A percentile compares a stretch with the other conserved stretches of the same genome.
These are phyloP conservation scores for Rhogogaster chlorosoma DNA, from an alignment of 2,888 invertebrate genomes.

Conservation along the genomic window DNA sequence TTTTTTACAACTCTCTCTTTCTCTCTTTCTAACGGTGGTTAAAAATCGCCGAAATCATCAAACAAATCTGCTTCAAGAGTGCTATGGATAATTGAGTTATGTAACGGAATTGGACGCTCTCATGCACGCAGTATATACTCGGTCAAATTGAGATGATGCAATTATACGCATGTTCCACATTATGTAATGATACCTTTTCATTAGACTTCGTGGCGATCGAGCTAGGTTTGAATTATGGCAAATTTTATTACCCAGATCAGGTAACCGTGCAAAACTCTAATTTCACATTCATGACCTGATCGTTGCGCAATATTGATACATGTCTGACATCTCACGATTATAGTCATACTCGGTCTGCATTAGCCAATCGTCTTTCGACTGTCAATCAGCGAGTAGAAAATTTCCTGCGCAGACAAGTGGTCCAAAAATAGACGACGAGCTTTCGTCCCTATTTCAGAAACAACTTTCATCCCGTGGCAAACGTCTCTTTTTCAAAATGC, in stretches of 20 bases:
- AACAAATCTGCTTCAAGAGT: too few species aligned
- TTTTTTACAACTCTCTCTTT: too few species aligned
- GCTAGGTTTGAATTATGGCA: neutral
- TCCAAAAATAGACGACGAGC: neutral
- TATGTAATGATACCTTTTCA: neutral
- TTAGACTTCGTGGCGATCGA: neutral
- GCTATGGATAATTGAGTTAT: too few species aligned
- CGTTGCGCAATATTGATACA: conserved; percentile 3
- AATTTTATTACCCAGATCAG: neutral
- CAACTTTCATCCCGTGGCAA: neutral
- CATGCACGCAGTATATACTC: neutral
- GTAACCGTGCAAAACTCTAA: neutral
- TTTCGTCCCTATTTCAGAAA: neutral
- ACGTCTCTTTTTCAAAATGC: neutral
- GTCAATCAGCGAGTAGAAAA: too few species aligned
- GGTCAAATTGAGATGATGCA: neutral
- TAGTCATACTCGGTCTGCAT: neutral
- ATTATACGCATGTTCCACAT: neutral
- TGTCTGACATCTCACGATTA: neutral
- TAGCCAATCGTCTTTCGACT: neutral
- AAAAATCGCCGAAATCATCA: too few species aligned
- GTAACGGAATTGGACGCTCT: too few species aligned
- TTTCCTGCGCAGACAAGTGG: too few species aligned
- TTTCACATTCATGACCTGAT: neutral
- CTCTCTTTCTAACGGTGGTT: too few species aligned